Percentiles rank a stretch among this genome's conserved stretches.
Evolutionary conservation across 2,888 invertebrate genomes (phyloP).

Genomic region (Ornithoptera priamus): DNA sequence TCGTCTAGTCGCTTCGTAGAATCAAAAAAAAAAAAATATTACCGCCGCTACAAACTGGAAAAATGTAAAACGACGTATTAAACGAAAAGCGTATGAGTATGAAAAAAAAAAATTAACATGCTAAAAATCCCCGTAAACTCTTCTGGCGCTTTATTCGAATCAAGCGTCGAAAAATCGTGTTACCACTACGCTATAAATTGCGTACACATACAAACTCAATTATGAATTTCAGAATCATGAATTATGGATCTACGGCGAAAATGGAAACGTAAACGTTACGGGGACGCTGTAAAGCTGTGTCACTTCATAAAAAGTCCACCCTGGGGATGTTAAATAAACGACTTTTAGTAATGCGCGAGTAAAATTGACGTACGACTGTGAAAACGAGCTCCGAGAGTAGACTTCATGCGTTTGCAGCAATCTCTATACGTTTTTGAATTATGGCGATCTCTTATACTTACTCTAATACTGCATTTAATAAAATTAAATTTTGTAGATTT

Average conservation of each 20-base stretch:
- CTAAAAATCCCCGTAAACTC: constrained; percentile 2
- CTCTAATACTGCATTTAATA: too few species aligned
- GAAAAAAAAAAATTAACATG: not conserved
- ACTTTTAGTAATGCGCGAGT: constrained; percentile 13
- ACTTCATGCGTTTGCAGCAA: not conserved
- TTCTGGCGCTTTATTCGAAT: constrained; percentile 17
- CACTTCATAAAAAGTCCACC: constrained; percentile 19
- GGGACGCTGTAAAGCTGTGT: constrained; percentile 22
- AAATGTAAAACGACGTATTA: too few species aligned
- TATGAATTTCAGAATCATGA: constrained; percentile 23
- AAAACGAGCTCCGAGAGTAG: not conserved
- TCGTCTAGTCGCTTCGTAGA: too few species aligned
- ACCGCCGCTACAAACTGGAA: too few species aligned
- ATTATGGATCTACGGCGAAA: constrained; percentile 18
- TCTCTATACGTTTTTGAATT: not conserved
- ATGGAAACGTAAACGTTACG: constrained; percentile 16
- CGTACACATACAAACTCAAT: constrained; percentile 25
- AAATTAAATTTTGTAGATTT: too few species aligned
- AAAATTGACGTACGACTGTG: constrained; percentile 1
- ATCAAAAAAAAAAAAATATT: too few species aligned
- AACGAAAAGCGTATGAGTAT: too few species aligned
- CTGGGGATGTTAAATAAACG: constrained; percentile 16
- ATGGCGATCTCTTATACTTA: not conserved
- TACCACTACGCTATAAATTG: constrained; percentile 27
- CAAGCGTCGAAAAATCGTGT: constrained; percentile 25